phyloP scores from a whole-genome alignment of 2,888 invertebrate species.

The Siphlonurus alternatus region DNA sequence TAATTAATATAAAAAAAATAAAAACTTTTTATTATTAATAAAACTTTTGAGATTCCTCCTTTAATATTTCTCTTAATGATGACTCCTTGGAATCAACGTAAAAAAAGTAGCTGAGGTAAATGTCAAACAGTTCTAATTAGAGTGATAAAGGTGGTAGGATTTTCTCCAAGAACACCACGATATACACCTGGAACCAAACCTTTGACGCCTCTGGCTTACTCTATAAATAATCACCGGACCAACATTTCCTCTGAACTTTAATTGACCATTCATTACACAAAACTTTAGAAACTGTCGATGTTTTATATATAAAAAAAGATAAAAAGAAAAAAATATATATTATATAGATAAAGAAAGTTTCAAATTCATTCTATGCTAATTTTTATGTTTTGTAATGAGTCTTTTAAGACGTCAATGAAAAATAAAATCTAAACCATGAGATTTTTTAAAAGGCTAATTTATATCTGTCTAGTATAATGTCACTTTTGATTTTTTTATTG shows the following conservation, averaged over 20 bases:
- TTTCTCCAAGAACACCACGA: no score
- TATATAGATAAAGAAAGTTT: neutral
- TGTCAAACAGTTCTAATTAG: no score
- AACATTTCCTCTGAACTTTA: neutral
- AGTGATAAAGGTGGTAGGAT: no score
- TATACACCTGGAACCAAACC: neutral
- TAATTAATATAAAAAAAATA: no score
- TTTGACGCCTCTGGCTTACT: neutral
- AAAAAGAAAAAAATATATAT: neutral
- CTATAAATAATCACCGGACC: neutral
- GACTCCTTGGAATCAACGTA: no score
- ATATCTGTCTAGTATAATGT: neutral
- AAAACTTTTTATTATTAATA: no score
- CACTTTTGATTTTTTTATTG: neutral
- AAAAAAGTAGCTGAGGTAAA: no score
- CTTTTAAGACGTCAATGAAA: neutral
- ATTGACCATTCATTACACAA: neutral
- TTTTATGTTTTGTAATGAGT: neutral
- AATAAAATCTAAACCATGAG: neutral
- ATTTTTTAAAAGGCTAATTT: neutral
- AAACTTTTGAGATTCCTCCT: no score
- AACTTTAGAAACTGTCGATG: neutral
- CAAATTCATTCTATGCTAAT: neutral
- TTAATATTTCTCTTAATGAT: no score
- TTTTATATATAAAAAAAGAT: neutral